These are phyloP conservation scores for Colius striatus DNA, from an alignment of 2,113 vertebrate species.

Conservation along the genomic window DNA sequence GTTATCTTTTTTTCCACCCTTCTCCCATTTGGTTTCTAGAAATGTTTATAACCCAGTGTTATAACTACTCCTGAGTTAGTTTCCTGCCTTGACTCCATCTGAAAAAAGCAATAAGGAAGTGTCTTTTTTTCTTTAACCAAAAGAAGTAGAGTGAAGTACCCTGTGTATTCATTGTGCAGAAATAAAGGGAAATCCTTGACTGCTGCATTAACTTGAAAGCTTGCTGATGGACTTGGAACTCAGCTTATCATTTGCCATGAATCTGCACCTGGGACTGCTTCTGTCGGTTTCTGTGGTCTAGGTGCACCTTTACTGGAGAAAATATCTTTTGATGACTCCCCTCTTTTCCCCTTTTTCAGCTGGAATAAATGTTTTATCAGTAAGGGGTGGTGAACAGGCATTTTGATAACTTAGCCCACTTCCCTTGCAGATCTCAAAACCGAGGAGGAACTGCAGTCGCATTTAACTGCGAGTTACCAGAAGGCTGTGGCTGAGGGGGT, in stretches of 20 bases:
- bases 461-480: conserved; percentile 81
- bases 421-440: conserved; percentile 81
- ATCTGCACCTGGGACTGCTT: neutral
- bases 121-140: neutral
- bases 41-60: neutral
- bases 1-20: neutral
- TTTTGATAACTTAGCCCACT: neutral
- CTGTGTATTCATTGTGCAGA: neutral
- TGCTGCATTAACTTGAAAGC: neutral
- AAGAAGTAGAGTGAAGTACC: neutral
- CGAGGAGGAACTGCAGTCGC: conserved; percentile 83
- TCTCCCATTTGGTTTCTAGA: neutral
- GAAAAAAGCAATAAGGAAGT: neutral
- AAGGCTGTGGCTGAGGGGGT: conserved; percentile 75
- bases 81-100: neutral
- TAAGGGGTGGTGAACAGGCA: neutral
- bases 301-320: neutral
- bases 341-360: neutral
- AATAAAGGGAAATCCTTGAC: neutral
- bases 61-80: neutral
- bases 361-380: neutral
- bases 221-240: neutral
- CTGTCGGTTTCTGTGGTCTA: neutral
- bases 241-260: neutral
- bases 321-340: neutral